Percentiles rank a stretch among this genome's conserved stretches.
Evolutionary conservation across 1,140 invertebrate species (phyloP).

Genomic region (Cepaea nemoralis): DNA sequence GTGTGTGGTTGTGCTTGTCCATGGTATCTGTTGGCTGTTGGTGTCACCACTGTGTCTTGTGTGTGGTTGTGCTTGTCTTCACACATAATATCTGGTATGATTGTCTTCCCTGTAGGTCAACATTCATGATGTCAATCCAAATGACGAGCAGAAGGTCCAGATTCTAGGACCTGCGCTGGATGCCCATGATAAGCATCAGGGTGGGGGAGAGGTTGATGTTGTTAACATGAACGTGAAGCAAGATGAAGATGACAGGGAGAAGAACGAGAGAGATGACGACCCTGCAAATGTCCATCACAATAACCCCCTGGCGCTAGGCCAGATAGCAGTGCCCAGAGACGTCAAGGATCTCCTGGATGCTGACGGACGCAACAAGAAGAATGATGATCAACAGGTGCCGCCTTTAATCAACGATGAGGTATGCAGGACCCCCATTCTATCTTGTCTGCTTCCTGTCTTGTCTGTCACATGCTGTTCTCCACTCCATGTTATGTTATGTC

Average conservation of each 20-base stretch:
- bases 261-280: background rate
- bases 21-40: too few species aligned
- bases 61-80: too few species aligned
- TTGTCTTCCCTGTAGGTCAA: background rate
- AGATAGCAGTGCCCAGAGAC: background rate
- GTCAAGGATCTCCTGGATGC: background rate
- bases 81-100: too few species aligned
- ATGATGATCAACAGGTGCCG: background rate
- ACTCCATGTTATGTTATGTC: too few species aligned
- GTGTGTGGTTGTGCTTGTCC: too few species aligned
- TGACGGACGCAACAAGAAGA: conserved; percentile 4
- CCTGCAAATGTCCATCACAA: background rate
- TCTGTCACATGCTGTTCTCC: too few species aligned
- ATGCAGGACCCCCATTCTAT: background rate
- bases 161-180: conserved; percentile 16
- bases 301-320: conserved; percentile 17
- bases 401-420: conserved; percentile 18
- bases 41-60: too few species aligned
- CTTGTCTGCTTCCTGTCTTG: too few species aligned
- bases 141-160: conserved; percentile 29
- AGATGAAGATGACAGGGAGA: background rate
- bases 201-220: background rate
- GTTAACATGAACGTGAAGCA: background rate
- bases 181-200: background rate
- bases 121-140: conserved; percentile 12